Evolutionary conservation across 2,888 invertebrate genomes (phyloP).

Genomic region (Xanthorhoe designata): DNA sequence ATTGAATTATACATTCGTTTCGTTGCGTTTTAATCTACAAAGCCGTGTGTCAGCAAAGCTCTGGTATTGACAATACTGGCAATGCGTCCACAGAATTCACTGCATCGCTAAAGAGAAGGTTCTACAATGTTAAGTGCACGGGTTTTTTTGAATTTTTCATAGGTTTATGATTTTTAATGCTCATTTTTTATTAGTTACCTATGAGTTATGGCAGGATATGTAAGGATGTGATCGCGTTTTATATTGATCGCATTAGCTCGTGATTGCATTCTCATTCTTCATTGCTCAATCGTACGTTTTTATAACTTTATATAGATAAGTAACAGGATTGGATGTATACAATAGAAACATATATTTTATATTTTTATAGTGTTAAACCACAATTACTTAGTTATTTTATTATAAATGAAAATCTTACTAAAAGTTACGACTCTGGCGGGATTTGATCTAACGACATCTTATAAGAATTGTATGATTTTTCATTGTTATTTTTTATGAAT

Average conservation of each 20-base stretch:
- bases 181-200: conserved; percentile 13
- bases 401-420: no score
- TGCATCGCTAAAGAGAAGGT: conserved; percentile 34
- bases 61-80: conserved; percentile 4
- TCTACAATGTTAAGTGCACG: conserved; percentile 39
- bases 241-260: conserved; percentile 1
- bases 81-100: conserved; percentile 33
- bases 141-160: conserved; percentile 38
- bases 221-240: conserved; percentile 11
- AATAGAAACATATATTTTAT: no score
- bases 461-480: no score
- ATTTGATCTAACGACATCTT: no score
- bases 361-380: no score
- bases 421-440: no score
- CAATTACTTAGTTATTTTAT: no score
- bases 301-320: not conserved
- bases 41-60: conserved; percentile 21
- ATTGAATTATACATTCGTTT: no score
- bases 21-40: not conserved
- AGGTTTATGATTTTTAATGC: conserved; percentile 19
- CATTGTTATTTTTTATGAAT: no score
- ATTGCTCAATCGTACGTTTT: not conserved
- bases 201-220: conserved; percentile 16
- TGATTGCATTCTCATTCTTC: not conserved
- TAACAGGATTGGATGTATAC: not conserved